Evolutionary conservation across 1,140 invertebrate genomes (phyloP).

Genomic region (Drosophila baimaii): DNA sequence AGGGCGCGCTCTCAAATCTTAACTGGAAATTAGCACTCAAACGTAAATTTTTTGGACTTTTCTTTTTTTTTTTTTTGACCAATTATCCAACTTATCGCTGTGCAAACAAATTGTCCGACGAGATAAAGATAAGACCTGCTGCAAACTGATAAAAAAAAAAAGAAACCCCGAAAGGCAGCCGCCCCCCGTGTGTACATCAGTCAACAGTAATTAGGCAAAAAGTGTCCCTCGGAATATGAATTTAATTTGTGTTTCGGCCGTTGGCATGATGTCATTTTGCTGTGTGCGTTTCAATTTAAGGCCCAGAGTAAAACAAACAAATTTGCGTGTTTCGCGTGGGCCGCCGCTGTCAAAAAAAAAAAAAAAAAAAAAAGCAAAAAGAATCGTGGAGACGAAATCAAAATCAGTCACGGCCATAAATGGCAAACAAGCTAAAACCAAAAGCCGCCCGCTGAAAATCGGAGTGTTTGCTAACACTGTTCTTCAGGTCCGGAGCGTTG

Average conservation of each 20-base stretch:
- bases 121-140: slow-evolving; percentile 27
- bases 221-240: slow-evolving; percentile 40
- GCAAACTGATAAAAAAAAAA: slow-evolving; percentile 16
- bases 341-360: slow-evolving; percentile 40
- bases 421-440: slow-evolving; percentile 44
- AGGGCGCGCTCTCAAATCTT: slow-evolving; percentile 33
- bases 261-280: slow-evolving; percentile 63
- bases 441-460: slow-evolving; percentile 13
- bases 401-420: slow-evolving; percentile 58
- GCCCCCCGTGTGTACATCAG: slow-evolving; percentile 19
- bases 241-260: slow-evolving; percentile 35
- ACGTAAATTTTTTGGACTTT: slow-evolving; percentile 34
- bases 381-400: slow-evolving; percentile 12
- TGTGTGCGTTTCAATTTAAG: slow-evolving; percentile 54
- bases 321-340: slow-evolving; percentile 59
- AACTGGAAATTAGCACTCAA: slow-evolving; percentile 42
- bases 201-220: slow-evolving; percentile 44
- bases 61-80: slow-evolving; percentile 16
- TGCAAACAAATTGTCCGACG: slow-evolving; percentile 23
- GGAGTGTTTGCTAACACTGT: slow-evolving; percentile 25
- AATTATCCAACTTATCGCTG: slow-evolving; percentile 52
- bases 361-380: slow-evolving; percentile 1
- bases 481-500: slow-evolving; percentile 7
- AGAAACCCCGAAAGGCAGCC: slow-evolving; percentile 3
- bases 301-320: slow-evolving; percentile 53